These are phyloP conservation scores for Liolophura sinensis DNA, from an alignment of 1,140 invertebrate species.

Conservation along the genomic window DNA sequence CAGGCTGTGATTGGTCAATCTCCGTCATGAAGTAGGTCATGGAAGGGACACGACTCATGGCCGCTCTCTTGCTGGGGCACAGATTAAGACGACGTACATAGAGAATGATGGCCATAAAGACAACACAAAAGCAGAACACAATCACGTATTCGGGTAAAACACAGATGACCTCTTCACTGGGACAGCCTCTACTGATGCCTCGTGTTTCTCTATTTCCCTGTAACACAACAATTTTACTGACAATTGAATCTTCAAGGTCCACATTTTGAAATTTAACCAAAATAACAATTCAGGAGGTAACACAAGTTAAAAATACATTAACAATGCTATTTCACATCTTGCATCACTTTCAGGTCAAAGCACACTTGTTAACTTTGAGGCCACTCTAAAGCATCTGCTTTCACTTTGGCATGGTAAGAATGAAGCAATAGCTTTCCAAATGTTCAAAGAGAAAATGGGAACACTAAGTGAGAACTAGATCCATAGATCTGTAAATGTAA, in stretches of 20 bases:
- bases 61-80: conserved; percentile 19
- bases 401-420: no score
- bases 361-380: no score
- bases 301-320: no score
- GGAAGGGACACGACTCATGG: conserved; percentile 37
- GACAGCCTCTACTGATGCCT: conserved; percentile 6
- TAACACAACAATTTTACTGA: conserved; percentile 3
- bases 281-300: background rate
- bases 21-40: conserved; percentile 49
- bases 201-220: conserved; percentile 21
- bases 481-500: no score
- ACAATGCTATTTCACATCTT: no score
- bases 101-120: conserved; percentile 40
- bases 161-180: conserved; percentile 12
- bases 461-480: no score
- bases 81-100: conserved; percentile 36
- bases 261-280: background rate
- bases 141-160: conserved; percentile 33
- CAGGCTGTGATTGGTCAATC: conserved; percentile 21
- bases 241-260: background rate
- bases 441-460: no score
- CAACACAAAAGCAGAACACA: conserved; percentile 39
- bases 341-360: no score
- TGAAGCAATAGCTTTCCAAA: no score
- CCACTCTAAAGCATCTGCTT: no score